Percentiles rank a stretch among this genome's conserved stretches.
phyloP scores from a whole-genome alignment of 2,113 vertebrate genomes.

The Antidorcas marsupialis region DNA sequence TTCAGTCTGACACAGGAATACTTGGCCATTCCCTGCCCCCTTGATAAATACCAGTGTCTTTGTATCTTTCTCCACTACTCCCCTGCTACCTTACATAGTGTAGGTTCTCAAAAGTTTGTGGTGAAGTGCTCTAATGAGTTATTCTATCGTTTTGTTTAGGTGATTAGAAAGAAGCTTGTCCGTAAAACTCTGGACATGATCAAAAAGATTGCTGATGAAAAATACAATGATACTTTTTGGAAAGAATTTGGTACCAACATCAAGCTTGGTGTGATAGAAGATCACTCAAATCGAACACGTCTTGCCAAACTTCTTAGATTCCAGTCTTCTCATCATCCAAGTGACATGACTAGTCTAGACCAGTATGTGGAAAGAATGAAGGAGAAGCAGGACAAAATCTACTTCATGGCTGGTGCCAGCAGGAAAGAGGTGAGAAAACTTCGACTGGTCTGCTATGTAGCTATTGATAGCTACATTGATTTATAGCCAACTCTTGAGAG shows the following conservation, averaged over 20 bases:
- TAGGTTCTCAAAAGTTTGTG: neutral
- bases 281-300: constrained; percentile 97
- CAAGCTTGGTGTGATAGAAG: constrained; percentile 98
- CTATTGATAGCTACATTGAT: neutral
- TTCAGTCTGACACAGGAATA: neutral
- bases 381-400: constrained; percentile 99
- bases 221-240: constrained; percentile 98
- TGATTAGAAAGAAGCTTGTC: constrained; percentile 98
- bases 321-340: constrained; percentile 93
- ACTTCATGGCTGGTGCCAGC: constrained; percentile 97
- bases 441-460: rapidly evolving
- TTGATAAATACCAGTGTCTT: neutral
- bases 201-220: constrained; percentile 98
- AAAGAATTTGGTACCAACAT: constrained; percentile 99
- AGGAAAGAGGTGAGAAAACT: constrained; percentile 88
- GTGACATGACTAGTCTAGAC: constrained; percentile 88
- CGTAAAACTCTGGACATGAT: constrained; percentile 99
- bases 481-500: neutral
- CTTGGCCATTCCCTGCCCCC: neutral
- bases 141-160: constrained; percentile 78
- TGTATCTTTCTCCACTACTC: neutral
- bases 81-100: neutral
- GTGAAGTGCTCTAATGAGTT: neutral
- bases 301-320: constrained; percentile 97
- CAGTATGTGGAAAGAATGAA: constrained; percentile 99